Percentiles rank a stretch among this genome's conserved stretches.
phyloP scores from a whole-genome alignment of 1,140 invertebrate genomes.

The Adoxophyes honmai region DNA sequence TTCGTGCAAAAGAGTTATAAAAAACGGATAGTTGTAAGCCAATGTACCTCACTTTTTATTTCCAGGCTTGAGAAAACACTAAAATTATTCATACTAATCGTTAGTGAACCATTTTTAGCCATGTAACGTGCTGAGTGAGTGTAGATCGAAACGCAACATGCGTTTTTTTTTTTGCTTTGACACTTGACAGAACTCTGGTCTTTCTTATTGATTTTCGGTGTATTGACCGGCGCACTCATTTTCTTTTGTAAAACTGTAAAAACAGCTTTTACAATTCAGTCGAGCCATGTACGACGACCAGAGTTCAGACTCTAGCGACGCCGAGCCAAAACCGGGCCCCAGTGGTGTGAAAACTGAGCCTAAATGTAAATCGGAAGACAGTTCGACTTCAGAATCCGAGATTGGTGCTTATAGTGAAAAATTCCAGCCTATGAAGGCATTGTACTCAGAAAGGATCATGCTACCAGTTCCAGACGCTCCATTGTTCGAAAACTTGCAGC shows the following conservation, averaged over 20 bases:
- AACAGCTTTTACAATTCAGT: not conserved
- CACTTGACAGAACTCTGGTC: not conserved
- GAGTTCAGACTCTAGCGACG: slow-evolving; percentile 34
- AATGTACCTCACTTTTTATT: too few species aligned
- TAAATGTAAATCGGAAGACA: not conserved
- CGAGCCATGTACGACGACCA: slow-evolving; percentile 36
- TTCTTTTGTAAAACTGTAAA: not conserved
- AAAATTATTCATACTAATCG: too few species aligned
- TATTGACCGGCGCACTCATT: not conserved
- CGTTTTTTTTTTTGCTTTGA: not conserved
- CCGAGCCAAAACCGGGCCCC: not conserved
- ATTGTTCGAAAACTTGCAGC: slow-evolving; percentile 80
- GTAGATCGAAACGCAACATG: not conserved
- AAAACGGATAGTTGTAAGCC: too few species aligned
- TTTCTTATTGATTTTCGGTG: slow-evolving; percentile 5
- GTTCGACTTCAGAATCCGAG: slow-evolving; percentile 77
- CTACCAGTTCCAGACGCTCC: slow-evolving; percentile 77
- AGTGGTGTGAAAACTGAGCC: not conserved
- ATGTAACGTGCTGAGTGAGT: not conserved
- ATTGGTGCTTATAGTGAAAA: slow-evolving; percentile 80
- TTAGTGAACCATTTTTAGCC: too few species aligned
- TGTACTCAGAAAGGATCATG: slow-evolving; percentile 78
- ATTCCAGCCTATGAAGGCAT: slow-evolving; percentile 83
- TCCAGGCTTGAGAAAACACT: too few species aligned
- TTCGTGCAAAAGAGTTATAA: too few species aligned